Conservation (phyloP, 1,140 invertebrate genomes). For the Frieseomelitta varia region DNA sequence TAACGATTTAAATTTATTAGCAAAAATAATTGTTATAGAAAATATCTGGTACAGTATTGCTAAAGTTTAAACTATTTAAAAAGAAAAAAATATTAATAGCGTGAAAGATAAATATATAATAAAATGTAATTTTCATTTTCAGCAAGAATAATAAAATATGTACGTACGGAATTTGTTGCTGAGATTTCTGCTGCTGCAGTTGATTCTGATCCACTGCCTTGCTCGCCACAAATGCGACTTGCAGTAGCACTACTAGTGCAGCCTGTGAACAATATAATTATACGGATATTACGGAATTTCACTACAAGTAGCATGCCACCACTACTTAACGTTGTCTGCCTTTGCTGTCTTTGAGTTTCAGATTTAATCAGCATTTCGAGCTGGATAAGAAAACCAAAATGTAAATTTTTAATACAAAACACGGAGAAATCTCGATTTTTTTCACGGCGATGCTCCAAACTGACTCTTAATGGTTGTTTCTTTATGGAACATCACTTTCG, state of each 20-base stretch:
- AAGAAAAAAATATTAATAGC: neutral
- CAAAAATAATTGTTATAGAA: neutral
- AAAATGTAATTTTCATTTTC: too few relatives aligned
- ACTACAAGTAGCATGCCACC: neutral
- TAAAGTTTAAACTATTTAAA: neutral
- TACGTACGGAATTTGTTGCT: conserved; percentile 75
- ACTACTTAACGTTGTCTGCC: neutral
- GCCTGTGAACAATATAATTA: conserved; percentile 71
- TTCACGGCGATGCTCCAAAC: neutral
- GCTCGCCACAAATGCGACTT: conserved; percentile 78
- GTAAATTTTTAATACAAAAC: neutral
- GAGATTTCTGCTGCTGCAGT: conserved; percentile 67
- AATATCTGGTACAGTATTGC: neutral
- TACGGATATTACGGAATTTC: conserved; percentile 6
- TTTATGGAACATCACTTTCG: conserved; percentile 48
- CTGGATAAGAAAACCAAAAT: neutral
- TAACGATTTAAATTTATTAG: neutral
- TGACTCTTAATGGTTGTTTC: neutral
- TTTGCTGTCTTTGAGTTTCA: neutral
- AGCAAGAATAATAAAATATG: neutral
- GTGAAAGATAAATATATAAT: neutral
- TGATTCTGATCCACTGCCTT: conserved; percentile 79
- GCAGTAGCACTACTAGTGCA: conserved; percentile 80
- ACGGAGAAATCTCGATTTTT: conserved; percentile 4
- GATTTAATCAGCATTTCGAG: neutral